Evolutionary conservation across 1,140 invertebrate species (phyloP).

Genomic region (Megalopta genalis): DNA sequence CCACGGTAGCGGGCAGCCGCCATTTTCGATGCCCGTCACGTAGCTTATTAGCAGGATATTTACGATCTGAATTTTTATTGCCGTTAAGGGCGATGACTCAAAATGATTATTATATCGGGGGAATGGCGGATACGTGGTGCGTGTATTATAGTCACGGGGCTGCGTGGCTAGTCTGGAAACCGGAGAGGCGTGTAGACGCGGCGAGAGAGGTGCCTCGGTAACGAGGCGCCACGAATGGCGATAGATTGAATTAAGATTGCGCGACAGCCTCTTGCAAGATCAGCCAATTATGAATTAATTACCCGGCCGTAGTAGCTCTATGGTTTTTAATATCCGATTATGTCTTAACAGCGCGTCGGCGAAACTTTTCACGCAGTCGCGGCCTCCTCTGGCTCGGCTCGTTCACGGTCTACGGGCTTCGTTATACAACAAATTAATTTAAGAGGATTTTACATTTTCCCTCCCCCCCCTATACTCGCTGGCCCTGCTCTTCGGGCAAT

Average conservation of each 20-base stretch:
- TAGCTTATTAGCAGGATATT: constrained; percentile 72
- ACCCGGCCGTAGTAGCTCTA: constrained; percentile 70
- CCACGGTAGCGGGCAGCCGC: background rate
- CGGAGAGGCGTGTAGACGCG: constrained; percentile 51
- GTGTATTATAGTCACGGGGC: constrained; percentile 9
- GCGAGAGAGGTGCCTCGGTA: constrained; percentile 61
- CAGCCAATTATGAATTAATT: constrained; percentile 80
- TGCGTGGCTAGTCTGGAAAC: constrained; percentile 30
- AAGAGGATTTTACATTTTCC: constrained; percentile 27
- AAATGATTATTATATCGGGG: constrained; percentile 65
- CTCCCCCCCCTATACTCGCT: background rate
- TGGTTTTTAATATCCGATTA: constrained; percentile 78
- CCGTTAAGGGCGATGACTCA: constrained; percentile 64
- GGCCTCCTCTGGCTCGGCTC: background rate
- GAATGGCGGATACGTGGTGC: constrained; percentile 58
- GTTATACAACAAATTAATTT: constrained; percentile 46
- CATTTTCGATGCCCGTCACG: constrained; percentile 49
- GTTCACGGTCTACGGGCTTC: constrained; percentile 46
- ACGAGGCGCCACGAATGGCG: constrained; percentile 76
- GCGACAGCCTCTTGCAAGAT: constrained; percentile 71
- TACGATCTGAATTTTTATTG: constrained; percentile 66
- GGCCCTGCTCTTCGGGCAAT: background rate
- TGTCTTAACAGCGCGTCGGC: constrained; percentile 75
- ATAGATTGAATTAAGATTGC: constrained; percentile 81
- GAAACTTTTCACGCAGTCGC: constrained; percentile 49